phyloP scores from a whole-genome alignment of 1,140 invertebrate species.

The Tribolium madens region DNA sequence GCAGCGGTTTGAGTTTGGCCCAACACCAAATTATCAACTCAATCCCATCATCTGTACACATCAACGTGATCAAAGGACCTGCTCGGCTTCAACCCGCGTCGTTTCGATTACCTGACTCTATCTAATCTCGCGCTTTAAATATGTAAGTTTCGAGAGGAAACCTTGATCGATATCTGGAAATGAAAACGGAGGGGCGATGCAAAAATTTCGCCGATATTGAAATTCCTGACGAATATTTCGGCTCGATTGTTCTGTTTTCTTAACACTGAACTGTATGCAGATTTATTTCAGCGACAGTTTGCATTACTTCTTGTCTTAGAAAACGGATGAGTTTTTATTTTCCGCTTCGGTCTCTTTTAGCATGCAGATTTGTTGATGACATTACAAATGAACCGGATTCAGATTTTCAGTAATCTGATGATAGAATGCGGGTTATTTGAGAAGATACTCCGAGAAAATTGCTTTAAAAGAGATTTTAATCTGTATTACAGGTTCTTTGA shows the following conservation, averaged over 20 bases:
- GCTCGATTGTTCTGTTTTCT: conserved; percentile 6
- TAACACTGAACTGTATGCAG: background rate
- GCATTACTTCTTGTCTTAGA: background rate
- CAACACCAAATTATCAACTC: conserved; percentile 61
- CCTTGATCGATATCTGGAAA: conserved; percentile 52
- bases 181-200: conserved; percentile 23
- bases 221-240: conserved; percentile 1
- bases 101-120: conserved; percentile 56
- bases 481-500: conserved; percentile 48
- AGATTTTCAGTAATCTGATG: conserved; percentile 57
- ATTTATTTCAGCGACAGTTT: background rate
- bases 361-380: conserved; percentile 41
- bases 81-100: conserved; percentile 48
- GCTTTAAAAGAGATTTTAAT: conserved; percentile 58
- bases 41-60: conserved; percentile 62
- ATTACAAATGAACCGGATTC: conserved; percentile 53
- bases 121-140: conserved; percentile 55
- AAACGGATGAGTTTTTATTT: conserved; percentile 1
- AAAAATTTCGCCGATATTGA: conserved; percentile 11
- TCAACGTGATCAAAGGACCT: conserved; percentile 58
- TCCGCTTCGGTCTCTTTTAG: background rate
- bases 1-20: conserved; percentile 58
- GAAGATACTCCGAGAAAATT: conserved; percentile 49
- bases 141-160: conserved; percentile 48
- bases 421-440: conserved; percentile 55